These are phyloP conservation scores for Vulpes lagopus DNA, from an alignment of 2,113 vertebrate species.

Conservation along the genomic window DNA sequence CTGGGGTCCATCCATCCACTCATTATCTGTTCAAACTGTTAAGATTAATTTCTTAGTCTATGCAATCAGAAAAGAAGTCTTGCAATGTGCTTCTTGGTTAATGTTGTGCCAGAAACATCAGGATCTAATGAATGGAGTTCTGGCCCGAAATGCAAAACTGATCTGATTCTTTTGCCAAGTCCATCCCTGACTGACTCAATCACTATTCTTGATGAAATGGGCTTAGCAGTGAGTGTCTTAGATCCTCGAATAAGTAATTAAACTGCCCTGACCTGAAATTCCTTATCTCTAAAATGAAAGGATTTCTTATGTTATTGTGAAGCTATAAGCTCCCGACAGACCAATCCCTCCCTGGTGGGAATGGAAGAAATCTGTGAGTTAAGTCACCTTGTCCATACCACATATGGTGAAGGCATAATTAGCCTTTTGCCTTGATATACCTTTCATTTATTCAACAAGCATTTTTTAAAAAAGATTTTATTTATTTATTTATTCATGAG, in stretches of 20 bases:
- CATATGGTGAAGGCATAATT: neutral
- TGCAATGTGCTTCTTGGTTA: conserved; percentile 63
- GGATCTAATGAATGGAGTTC: conserved; percentile 71
- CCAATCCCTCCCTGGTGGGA: neutral
- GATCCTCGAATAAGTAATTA: conserved; percentile 44
- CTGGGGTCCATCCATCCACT: conserved; percentile 52
- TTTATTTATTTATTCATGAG: too few species aligned
- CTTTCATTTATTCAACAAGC: conserved; percentile 37
- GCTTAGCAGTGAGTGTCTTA: neutral
- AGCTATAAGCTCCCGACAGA: neutral
- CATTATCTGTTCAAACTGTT: conserved; percentile 73
- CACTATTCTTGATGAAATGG: conserved; percentile 56
- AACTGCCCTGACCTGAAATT: conserved; percentile 56
- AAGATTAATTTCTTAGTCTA: conserved; percentile 73
- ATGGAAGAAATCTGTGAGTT: neutral
- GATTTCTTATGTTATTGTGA: conserved; percentile 9
- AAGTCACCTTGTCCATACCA: neutral
- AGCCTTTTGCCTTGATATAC: neutral
- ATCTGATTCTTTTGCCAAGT: conserved; percentile 51
- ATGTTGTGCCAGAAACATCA: conserved; percentile 74
- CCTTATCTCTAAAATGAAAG: conserved; percentile 57
- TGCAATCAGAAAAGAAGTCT: conserved; percentile 75
- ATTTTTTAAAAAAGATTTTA: neutral
- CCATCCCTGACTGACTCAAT: conserved; percentile 12
- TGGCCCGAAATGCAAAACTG: conserved; percentile 32